phyloP scores from a whole-genome alignment of 2,113 vertebrate species.

The Aptenodytes forsteri region DNA sequence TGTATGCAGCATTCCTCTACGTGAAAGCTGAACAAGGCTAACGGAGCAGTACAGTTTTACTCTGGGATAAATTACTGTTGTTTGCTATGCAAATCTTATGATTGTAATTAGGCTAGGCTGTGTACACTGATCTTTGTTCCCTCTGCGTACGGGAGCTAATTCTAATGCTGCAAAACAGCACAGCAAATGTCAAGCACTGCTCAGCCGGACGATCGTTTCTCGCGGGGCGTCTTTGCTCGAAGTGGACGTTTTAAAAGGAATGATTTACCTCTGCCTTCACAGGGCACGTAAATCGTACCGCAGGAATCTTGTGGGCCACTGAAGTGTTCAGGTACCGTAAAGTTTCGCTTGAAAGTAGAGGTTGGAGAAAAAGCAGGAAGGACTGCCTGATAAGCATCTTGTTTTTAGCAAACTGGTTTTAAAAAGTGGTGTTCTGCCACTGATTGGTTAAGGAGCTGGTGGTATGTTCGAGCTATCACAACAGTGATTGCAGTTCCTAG shows the following conservation, averaged over 20 bases:
- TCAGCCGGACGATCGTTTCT: background rate
- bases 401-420: background rate
- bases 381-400: background rate
- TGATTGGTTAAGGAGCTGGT: background rate
- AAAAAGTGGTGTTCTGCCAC: background rate
- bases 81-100: slow-evolving; percentile 64
- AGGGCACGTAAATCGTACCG: rapidly evolving
- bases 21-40: background rate
- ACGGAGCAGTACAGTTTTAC: background rate
- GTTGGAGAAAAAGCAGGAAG: background rate
- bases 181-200: background rate
- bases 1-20: background rate
- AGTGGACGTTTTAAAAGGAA: background rate
- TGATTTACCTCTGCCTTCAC: background rate
- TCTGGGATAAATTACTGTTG: slow-evolving; percentile 28
- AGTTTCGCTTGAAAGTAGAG: background rate
- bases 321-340: background rate
- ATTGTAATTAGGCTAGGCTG: slow-evolving; percentile 54
- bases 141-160: background rate
- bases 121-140: slow-evolving; percentile 64
- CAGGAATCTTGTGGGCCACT: background rate
- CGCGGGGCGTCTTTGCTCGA: background rate
- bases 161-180: slow-evolving; percentile 13
- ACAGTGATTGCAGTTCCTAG: slow-evolving; percentile 28
- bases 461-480: background rate